Evolutionary conservation across 2,797 vertebrate species (phyloP).

Genomic region (Phalanger gymnotis): DNA sequence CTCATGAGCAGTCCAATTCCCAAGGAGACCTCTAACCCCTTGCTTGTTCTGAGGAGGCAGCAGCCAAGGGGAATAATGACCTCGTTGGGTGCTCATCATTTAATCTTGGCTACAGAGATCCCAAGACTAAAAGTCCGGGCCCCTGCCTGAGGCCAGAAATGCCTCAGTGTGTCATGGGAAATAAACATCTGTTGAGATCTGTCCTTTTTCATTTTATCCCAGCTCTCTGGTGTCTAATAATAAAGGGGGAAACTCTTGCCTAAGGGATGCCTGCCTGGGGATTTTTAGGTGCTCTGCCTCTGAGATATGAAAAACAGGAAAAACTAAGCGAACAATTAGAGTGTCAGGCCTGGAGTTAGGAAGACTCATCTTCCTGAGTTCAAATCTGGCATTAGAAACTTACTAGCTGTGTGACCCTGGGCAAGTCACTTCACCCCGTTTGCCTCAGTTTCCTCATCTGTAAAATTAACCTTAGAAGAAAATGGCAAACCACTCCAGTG

Average conservation of each 20-base stretch:
- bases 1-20: slow-evolving; percentile 51
- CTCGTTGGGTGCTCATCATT: not conserved
- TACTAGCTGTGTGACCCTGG: accelerated
- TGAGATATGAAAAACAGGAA: not conserved
- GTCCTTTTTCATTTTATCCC: slow-evolving; percentile 20
- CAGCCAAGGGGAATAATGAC: not conserved
- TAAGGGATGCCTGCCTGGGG: not conserved
- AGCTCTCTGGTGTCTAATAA: not conserved
- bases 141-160: not conserved
- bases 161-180: not conserved
- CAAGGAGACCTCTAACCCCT: slow-evolving; percentile 22
- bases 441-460: not conserved
- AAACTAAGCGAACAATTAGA: not conserved
- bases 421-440: not conserved
- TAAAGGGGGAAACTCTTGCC: not conserved
- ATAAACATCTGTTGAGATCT: not conserved
- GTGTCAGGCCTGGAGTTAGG: accelerated
- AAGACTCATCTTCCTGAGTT: not conserved
- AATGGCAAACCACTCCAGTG: not conserved
- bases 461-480: not conserved
- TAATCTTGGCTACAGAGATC: slow-evolving; percentile 8
- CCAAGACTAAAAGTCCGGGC: not conserved
- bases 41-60: slow-evolving; percentile 50
- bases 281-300: not conserved
- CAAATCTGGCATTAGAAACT: not conserved